Percentiles rank a stretch among this genome's conserved stretches.
phyloP scores from a whole-genome alignment of 2,888 invertebrate genomes.

The Oscheius sp. region DNA sequence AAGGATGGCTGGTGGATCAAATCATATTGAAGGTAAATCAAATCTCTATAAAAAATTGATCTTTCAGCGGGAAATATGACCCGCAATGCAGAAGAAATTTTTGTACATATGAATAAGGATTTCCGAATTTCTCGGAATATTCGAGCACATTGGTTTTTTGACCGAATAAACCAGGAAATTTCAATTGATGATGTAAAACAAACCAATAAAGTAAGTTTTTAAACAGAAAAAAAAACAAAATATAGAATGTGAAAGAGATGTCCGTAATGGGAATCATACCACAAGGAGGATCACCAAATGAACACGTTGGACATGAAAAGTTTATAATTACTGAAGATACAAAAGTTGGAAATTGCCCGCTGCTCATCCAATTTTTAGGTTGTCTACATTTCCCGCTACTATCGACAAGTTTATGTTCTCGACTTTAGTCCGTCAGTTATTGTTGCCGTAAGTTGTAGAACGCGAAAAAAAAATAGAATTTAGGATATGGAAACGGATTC shows the following conservation, averaged over 20 bases:
- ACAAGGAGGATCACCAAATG: constrained; percentile 39
- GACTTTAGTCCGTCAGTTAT: constrained; percentile 85
- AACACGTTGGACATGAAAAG: constrained; percentile 44
- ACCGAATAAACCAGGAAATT: constrained; percentile 73
- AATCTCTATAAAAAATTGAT: not conserved
- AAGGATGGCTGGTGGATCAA: not conserved
- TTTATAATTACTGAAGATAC: constrained; percentile 54
- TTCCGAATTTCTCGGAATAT: constrained; percentile 83
- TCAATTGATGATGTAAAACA: constrained; percentile 35
- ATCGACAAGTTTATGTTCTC: constrained; percentile 82
- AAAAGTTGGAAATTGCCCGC: constrained; percentile 36
- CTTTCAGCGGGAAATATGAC: not conserved
- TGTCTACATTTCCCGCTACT: constrained; percentile 81
- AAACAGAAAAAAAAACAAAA: constrained; percentile 26
- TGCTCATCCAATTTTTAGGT: constrained; percentile 75
- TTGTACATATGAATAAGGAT: constrained; percentile 64
- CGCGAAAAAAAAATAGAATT: constrained; percentile 19
- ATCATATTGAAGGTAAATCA: not conserved
- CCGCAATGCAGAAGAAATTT: constrained; percentile 63
- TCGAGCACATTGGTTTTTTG: constrained; percentile 83
- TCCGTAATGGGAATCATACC: constrained; percentile 55
- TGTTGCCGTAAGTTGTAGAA: constrained; percentile 78
- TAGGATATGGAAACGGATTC: constrained; percentile 74
- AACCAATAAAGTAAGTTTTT: constrained; percentile 6
- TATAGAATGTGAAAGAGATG: constrained; percentile 48